A percentile compares a stretch with the other conserved stretches of the same genome.
Conservation (phyloP, 2,113 vertebrate species). For the Probosciger aterrimus region DNA sequence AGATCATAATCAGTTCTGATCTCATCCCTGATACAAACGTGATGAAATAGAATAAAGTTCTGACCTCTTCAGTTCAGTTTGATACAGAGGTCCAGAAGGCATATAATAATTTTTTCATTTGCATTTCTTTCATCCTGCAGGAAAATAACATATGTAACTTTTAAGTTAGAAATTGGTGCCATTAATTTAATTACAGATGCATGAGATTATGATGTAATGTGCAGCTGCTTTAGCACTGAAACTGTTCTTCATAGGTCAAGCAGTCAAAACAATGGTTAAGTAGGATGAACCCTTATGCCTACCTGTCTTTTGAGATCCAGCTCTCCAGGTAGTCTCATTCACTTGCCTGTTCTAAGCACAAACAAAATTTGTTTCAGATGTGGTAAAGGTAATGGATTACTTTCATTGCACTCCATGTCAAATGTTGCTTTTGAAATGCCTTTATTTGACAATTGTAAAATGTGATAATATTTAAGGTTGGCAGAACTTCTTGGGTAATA, state of each 20-base stretch:
- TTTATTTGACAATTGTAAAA: neutral
- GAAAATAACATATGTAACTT: neutral
- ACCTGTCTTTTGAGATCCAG: neutral
- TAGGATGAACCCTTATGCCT: neutral
- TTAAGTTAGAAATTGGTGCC: neutral
- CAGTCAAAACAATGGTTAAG: neutral
- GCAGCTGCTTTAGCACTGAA: neutral
- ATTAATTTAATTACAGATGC: neutral
- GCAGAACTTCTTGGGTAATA: neutral
- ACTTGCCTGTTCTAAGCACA: neutral
- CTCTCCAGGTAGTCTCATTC: neutral
- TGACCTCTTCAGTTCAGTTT: neutral
- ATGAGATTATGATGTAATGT: neutral
- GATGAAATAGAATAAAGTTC: neutral
- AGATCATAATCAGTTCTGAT: neutral
- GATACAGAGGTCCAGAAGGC: neutral
- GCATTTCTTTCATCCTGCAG: neutral
- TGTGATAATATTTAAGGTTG: neutral
- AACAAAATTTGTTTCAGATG: neutral
- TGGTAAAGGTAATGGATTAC: neutral
- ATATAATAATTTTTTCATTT: neutral
- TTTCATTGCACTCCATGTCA: neutral
- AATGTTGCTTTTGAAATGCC: neutral
- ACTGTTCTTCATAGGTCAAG: neutral
- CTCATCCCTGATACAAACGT: neutral